Conservation (phyloP, 2,888 invertebrate species). For the Sussaba pulchella region DNA sequence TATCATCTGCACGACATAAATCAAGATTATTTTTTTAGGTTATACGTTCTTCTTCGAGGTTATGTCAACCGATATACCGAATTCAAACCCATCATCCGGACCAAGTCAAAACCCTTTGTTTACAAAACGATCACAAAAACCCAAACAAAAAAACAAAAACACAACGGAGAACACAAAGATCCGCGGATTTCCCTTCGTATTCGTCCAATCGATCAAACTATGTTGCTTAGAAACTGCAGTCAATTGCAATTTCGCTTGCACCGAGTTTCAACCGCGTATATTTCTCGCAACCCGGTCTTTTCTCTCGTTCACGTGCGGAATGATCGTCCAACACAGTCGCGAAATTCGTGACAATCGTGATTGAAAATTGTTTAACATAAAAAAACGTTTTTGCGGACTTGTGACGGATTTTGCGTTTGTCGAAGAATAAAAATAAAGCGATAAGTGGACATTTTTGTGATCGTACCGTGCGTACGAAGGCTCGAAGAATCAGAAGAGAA, state of each 20-base stretch:
- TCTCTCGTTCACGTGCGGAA: neutral
- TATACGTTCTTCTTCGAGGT: constrained; percentile 35
- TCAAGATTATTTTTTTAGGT: constrained; percentile 14
- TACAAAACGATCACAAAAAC: too few relatives aligned
- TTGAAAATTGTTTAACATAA: neutral
- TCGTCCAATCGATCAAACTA: constrained; percentile 75
- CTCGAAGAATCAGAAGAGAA: constrained; percentile 22
- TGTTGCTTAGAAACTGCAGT: constrained; percentile 80
- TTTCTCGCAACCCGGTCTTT: constrained; percentile 42
- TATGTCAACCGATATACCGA: constrained; percentile 11
- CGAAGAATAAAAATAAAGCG: neutral
- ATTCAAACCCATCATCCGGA: neutral
- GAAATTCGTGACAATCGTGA: too few relatives aligned
- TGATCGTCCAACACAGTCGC: too few relatives aligned
- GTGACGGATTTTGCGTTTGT: neutral
- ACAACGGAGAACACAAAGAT: too few relatives aligned
- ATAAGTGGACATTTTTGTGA: neutral
- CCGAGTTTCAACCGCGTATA: neutral
- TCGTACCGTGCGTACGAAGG: constrained; percentile 38
- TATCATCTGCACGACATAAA: constrained; percentile 86
- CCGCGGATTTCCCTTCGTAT: constrained; percentile 1
- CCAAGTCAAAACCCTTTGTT: neutral
- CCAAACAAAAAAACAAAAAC: neutral
- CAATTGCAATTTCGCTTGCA: constrained; percentile 60
- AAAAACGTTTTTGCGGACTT: neutral